These are phyloP conservation scores for Zosterops lateralis DNA, from an alignment of 2,113 vertebrate species.

Conservation along the genomic window DNA sequence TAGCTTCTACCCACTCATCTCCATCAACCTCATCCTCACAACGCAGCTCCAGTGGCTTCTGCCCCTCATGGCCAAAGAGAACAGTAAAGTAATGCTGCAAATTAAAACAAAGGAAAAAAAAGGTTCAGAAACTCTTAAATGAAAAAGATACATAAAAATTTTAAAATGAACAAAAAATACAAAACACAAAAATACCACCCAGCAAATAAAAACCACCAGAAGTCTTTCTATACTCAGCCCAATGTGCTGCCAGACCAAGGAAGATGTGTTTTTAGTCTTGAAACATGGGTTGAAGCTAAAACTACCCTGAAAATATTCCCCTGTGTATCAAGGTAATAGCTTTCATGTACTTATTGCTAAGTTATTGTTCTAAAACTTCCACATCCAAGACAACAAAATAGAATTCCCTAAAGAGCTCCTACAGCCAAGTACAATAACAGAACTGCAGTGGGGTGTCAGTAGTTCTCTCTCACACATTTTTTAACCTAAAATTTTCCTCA, in stretches of 20 bases:
- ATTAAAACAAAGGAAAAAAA: background rate
- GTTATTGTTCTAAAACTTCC: background rate
- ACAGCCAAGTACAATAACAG: background rate
- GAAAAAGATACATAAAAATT: accelerated
- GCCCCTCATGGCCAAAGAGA: constrained; percentile 94
- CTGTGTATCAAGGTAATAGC: background rate
- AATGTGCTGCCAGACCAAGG: background rate
- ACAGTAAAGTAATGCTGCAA: constrained; percentile 93
- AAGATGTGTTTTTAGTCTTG: background rate
- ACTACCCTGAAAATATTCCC: background rate
- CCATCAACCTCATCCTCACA: constrained; percentile 92
- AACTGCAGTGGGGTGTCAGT: background rate
- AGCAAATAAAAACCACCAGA: background rate
- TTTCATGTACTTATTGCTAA: background rate
- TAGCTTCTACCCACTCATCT: constrained; percentile 96
- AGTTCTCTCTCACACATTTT: background rate
- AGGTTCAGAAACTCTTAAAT: background rate
- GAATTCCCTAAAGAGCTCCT: background rate
- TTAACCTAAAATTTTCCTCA: background rate
- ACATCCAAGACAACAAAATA: background rate
- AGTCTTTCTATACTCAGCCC: background rate
- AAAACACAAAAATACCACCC: background rate
- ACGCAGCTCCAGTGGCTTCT: constrained; percentile 94
- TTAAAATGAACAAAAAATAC: background rate
- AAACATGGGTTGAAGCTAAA: background rate